Conservation (phyloP, 2,797 vertebrate genomes). For the Vespertilio murinus region DNA sequence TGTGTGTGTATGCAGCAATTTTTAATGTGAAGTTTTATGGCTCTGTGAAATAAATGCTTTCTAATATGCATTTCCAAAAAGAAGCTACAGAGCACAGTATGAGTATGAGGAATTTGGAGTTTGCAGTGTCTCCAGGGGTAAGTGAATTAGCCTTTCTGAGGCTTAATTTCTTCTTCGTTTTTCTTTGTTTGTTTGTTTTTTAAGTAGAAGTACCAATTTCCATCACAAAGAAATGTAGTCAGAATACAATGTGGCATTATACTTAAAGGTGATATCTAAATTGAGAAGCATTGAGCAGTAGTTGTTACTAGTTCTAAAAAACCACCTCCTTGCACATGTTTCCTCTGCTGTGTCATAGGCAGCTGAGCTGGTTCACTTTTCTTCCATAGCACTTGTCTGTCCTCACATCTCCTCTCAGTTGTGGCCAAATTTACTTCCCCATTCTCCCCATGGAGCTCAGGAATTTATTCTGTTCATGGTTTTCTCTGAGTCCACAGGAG, state of each 20-base stretch:
- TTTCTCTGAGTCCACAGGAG: conserved; percentile 6
- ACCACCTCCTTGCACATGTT: neutral
- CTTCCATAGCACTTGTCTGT: neutral
- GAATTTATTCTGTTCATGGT: conserved; percentile 36
- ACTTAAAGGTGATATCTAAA: neutral
- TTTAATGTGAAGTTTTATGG: neutral
- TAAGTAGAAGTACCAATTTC: neutral
- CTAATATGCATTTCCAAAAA: neutral
- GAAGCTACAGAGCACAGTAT: neutral
- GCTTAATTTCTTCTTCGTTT: conserved; percentile 6
- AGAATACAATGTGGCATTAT: neutral
- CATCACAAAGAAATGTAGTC: neutral
- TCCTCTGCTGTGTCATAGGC: neutral
- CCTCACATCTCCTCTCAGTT: neutral
- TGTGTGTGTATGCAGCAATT: neutral
- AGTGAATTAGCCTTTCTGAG: neutral
- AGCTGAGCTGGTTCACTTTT: neutral
- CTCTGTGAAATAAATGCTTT: neutral
- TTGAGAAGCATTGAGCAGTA: neutral
- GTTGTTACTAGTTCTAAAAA: neutral
- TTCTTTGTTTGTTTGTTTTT: neutral
- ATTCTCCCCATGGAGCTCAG: neutral
- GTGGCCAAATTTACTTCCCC: neutral
- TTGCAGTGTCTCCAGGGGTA: neutral
- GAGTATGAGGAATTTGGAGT: conserved; percentile 9